Evolutionary conservation across 2,888 invertebrate species (phyloP), one percentile per base, ranked within the genome.

Genomic region (Keiferia lycopersicella): DNA sequence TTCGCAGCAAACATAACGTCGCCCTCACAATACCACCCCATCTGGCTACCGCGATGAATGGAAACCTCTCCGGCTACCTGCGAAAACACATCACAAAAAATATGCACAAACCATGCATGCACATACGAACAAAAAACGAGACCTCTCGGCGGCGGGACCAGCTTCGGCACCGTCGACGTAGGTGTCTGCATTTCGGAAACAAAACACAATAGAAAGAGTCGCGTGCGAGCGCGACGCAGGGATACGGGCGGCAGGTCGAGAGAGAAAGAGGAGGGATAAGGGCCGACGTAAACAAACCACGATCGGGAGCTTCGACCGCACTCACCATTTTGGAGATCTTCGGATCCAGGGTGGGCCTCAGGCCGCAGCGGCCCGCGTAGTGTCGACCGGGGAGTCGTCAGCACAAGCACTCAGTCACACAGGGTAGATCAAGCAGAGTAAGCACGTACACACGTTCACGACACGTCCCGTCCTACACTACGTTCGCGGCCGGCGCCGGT

Each of bases 401-500:
- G 83, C 82, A 86, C 83, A 84, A 82, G 73, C 78, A 83, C 84
- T 83, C 86, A 77, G 73, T 83, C 83, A 85, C 85, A 80, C 82
- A 81, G 76, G 80, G 73, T 81, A 73, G 81, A 84, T 80, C 79
- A 76, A 78, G 69, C 79, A 83, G 87, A 78, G 80, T 84, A 56
- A 34, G 30, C 26, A 85, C 83, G 79, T 81, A 84, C 83, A 84
- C 78, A 80, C 76, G 79, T 82, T 81, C 72, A 85, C 87, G 38
- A 88, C 82, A 83, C 87, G 88, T 90, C 88, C 87, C 89, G 91
- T 87, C 84, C 91, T 88, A 90, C 90, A 90, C 89, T 91, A 91
- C 87, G 86, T 81, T 86, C 73, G 83, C 88, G 90, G 91, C 88
- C 84, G 84, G 80, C 84, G 90, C 90, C 91, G 88, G 83, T 91